Evolutionary conservation across 2,888 invertebrate species (phyloP).

Genomic region (Sinohyriopsis cumingii): DNA sequence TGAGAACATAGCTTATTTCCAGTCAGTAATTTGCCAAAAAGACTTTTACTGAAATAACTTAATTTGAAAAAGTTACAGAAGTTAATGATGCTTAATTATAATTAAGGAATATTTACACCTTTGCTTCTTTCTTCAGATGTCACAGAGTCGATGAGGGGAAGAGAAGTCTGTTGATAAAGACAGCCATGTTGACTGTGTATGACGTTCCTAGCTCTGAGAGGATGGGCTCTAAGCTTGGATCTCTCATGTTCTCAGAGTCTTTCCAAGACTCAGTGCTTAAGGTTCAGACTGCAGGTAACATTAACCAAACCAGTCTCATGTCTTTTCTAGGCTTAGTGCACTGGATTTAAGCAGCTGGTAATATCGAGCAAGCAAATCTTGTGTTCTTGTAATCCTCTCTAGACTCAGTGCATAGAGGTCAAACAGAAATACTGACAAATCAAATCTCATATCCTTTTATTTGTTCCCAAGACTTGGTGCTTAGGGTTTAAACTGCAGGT

Average conservation of each 20-base stretch:
- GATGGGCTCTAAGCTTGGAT: constrained; percentile 45
- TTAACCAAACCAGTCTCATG: background rate
- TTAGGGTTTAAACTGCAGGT: too few relatives aligned
- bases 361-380: too few relatives aligned
- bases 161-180: constrained; percentile 46
- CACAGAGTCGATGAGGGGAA: constrained; percentile 30
- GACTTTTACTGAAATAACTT: background rate
- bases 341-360: too few relatives aligned
- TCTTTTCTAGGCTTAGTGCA: too few relatives aligned
- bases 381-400: too few relatives aligned
- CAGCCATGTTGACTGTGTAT: constrained; percentile 47
- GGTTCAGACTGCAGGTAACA: constrained; percentile 45
- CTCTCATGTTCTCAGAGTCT: constrained; percentile 64
- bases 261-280: constrained; percentile 64
- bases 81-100: too few relatives aligned
- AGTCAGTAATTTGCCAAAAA: background rate
- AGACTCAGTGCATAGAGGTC: too few relatives aligned
- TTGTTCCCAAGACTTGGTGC: too few relatives aligned
- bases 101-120: too few relatives aligned
- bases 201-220: constrained; percentile 55
- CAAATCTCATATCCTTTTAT: too few relatives aligned
- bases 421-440: too few relatives aligned
- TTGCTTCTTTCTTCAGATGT: constrained; percentile 4
- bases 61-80: too few relatives aligned
- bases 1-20: background rate